Percentiles rank a stretch among this genome's conserved stretches.
These are phyloP conservation scores for Drosophila maculinotata DNA, from an alignment of 2,888 invertebrate genomes.

Conservation along the genomic window DNA sequence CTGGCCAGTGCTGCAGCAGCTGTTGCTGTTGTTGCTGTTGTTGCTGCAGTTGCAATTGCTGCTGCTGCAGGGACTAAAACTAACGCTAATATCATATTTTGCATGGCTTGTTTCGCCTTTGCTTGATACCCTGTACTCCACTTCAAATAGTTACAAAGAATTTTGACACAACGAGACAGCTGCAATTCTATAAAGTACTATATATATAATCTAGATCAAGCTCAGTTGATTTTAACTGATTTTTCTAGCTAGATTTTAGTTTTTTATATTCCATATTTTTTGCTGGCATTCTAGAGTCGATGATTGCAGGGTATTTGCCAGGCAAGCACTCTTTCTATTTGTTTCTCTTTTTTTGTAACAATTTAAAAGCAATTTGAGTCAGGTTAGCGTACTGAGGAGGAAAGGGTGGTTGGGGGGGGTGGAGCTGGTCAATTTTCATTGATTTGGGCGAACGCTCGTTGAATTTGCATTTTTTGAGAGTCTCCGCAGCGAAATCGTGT, in stretches of 20 bases:
- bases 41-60: constrained; percentile 53
- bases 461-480: constrained; percentile 72
- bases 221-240: no score
- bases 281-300: no score
- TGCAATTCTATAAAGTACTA: no score
- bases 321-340: neutral
- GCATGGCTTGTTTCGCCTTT: constrained; percentile 27
- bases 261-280: no score
- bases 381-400: constrained; percentile 25
- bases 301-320: neutral
- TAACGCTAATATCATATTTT: constrained; percentile 52
- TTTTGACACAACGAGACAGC: no score
- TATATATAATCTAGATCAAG: no score
- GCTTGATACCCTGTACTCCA: constrained; percentile 17
- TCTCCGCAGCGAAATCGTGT: constrained; percentile 51
- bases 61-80: constrained; percentile 63
- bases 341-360: constrained; percentile 47
- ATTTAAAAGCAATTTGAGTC: constrained; percentile 80
- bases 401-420: neutral
- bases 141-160: no score
- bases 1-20: constrained; percentile 40
- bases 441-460: constrained; percentile 54
- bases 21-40: constrained; percentile 34
- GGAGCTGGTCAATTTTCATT: constrained; percentile 60
- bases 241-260: no score